Evolutionary conservation across 2,797 vertebrate genomes (phyloP), one percentile per base, ranked within the genome.

Genomic region (Channa striata): DNA sequence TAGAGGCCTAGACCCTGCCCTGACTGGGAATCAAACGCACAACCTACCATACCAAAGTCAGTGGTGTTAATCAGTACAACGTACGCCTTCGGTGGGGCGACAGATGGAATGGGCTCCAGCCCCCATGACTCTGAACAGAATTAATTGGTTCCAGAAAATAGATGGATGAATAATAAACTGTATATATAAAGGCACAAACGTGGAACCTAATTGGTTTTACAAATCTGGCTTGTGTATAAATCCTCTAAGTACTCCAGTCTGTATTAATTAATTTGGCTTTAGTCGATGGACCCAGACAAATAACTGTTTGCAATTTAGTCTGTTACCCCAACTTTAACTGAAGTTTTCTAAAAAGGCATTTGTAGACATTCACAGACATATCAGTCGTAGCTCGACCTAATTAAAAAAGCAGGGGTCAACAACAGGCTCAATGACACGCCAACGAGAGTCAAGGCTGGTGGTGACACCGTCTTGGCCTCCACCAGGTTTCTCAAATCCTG

Each of bases 251-350:
- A 21, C 74, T 76, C 46, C 42, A 64, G 9, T 57, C 40, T 42
- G 53, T 65, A 47, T 74, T 80, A 21, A 50, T 74, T 80, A 21
- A 74, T 77, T 65, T 77, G 74, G 78, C 76, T 87, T 83, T 83
- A 78, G 64, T 77, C 51, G n/a, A 43, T 33, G 66, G 72, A 80
- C 63, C 81, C 66, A 70, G 63, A 80, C 74, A 74, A 77, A 86
- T 70, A 81, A 77, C 69, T 48, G 49, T 19, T 19, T 3, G 11
- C 23, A 65, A 58, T 74, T 61, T 11, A 49, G 49, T 46, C 67
- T 39, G 47, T 54, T 59, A 49, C 46, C 67, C 34, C 44, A 6
- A 59, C 62, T 75, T 7, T 81, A 60, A 52, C 53, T 20, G 54
- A 25, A 68, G 54, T 48, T 30, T 30, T 30, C 25, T 30, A 4